Base-by-base conservation (phyloP, 1,140 invertebrate genomes). In the Caenorhabditis latens region DNA sequence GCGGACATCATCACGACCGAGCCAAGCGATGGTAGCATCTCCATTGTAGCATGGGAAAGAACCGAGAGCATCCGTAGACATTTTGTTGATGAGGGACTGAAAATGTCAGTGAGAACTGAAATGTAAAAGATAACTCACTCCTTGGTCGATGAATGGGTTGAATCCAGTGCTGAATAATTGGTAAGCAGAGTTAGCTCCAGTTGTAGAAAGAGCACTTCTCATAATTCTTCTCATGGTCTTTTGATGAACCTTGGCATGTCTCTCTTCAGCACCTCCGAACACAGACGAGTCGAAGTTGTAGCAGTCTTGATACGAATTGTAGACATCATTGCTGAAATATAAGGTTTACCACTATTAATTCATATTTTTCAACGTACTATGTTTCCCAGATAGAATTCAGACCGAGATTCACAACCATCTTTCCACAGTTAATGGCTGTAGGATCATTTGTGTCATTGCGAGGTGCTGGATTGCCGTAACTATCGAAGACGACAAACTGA, bases 81-180 rank as follows among this genome's bases (percentile, higher is more conserved):
- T 63, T 16, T 92, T 92, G 67, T 89, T 91, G 14, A 86, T 85
- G 58, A 92, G 89, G 89, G 92, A 90, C 79, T 93, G n/a, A 48
- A 83, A 50, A 57, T 19, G 32, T 32, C 32, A 32, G 32, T 32
- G 32, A 32, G 32, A 32, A 32, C 2, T 32, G 32, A 32, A 32
- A 0, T 32, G 32, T 32, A 2, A 40, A 8, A 14, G 14, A 58
- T 79, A 16, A 50, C 83, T 46, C 16, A 86, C 82, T 19, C 87
- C 85, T 58, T 85, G 75, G 46, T 86, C 87, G 21, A 88, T 50
- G 87, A 86, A 87, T 13, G 57, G 42, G 55, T 86, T 82, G 32
- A 67, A 19, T 53, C 58, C 79, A 58, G n/a, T 83, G 71, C 65
- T 84, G 57, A 88, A 58, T 19, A 75, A 57, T n/a, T 83, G 58